Evolutionary conservation across 1,140 invertebrate genomes (phyloP).

Genomic region (Harlomillsia oculata): DNA sequence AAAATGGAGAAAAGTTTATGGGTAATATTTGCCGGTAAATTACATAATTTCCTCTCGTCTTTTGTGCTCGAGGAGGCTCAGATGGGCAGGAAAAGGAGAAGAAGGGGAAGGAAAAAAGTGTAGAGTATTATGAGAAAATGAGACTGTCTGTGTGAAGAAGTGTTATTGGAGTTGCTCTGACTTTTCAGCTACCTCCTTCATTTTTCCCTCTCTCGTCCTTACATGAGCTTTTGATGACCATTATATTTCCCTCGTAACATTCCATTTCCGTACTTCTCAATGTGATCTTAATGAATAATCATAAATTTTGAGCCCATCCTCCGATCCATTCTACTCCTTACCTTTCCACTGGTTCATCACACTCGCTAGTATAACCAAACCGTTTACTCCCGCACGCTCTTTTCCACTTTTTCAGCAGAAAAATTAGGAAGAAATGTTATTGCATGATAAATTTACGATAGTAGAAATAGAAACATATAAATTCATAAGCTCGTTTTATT

Average conservation of each 20-base stretch:
- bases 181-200: slow-evolving; percentile 3
- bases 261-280: slow-evolving; percentile 18
- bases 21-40: slow-evolving; percentile 30
- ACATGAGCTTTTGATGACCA: slow-evolving; percentile 33
- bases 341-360: no score
- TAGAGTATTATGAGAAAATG: slow-evolving; percentile 27
- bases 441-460: no score
- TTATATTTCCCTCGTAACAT: slow-evolving; percentile 24
- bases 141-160: slow-evolving; percentile 33
- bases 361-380: no score
- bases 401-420: no score
- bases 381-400: no score
- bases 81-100: neutral
- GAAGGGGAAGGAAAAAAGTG: slow-evolving; percentile 12
- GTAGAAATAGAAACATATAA: no score
- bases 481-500: no score
- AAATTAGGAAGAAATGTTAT: no score
- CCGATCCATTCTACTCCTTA: no score
- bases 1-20: slow-evolving; percentile 24
- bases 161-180: slow-evolving; percentile 27
- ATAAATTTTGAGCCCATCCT: slow-evolving; percentile 16
- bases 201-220: slow-evolving; percentile 16
- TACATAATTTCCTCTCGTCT: slow-evolving; percentile 25
- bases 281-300: slow-evolving; percentile 29
- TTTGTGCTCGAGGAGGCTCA: neutral